A percentile compares a stretch with the other conserved stretches of the same genome.
Evolutionary conservation across 2,113 vertebrate genomes (phyloP).

Genomic region (Charadrius vociferus): DNA sequence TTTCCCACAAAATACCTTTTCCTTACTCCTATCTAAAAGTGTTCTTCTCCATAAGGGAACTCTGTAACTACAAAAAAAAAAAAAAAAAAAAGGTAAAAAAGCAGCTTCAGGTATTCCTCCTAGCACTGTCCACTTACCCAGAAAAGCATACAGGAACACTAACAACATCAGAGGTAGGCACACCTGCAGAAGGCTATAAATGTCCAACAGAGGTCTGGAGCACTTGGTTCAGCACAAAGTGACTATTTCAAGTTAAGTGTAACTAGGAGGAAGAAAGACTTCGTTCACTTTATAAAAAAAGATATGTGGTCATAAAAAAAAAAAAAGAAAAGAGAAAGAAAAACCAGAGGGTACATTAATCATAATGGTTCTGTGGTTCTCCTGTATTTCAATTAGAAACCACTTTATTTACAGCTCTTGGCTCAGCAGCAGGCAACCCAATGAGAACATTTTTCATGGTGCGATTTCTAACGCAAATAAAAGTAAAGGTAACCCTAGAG

Average conservation of each 20-base stretch:
- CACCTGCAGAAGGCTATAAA: not conserved
- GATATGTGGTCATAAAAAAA: not conserved
- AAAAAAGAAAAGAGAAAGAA: not conserved
- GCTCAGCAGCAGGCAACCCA: not conserved
- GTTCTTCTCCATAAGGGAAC: not conserved
- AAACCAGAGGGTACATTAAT: not conserved
- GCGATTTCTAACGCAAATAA: slow-evolving; percentile 36
- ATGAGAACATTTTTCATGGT: not conserved
- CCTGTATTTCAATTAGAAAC: slow-evolving; percentile 38
- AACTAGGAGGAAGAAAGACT: not conserved
- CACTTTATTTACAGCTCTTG: slow-evolving; percentile 45
- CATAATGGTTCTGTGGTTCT: not conserved
- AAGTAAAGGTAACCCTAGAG: slow-evolving; percentile 38
- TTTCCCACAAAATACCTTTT: not conserved
- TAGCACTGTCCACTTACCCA: not conserved
- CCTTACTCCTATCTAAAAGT: not conserved
- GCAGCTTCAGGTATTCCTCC: not conserved
- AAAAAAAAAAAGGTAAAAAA: not conserved
- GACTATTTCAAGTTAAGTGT: not conserved
- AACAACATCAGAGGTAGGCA: not conserved
- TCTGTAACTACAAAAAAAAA: not conserved
- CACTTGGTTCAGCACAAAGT: not conserved
- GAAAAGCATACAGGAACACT: not conserved
- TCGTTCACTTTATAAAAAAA: not conserved
- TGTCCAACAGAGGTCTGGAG: not conserved